Percentiles rank a stretch among this genome's conserved stretches.
These are phyloP conservation scores for Heliconius congener DNA, from an alignment of 1,140 invertebrate species.

Conservation along the genomic window DNA sequence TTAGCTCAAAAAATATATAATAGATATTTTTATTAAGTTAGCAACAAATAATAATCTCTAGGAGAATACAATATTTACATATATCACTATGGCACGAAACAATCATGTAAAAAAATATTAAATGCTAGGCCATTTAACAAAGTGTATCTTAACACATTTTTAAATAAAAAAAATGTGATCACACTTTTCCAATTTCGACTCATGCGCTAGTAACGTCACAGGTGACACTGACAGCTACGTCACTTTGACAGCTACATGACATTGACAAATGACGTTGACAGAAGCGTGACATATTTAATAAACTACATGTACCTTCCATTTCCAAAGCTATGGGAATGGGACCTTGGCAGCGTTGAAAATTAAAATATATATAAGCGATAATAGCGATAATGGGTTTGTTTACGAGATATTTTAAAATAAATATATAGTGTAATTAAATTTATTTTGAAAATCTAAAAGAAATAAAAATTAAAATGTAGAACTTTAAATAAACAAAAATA, in stretches of 20 bases:
- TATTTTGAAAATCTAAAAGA: no score
- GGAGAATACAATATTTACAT: neutral
- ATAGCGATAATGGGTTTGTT: constrained; percentile 49
- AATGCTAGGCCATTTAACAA: neutral
- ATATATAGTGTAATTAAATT: neutral
- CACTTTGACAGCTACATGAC: neutral
- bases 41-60: neutral
- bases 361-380: constrained; percentile 73
- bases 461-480: no score
- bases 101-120: neutral
- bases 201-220: constrained; percentile 30
- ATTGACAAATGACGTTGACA: constrained; percentile 5
- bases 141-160: neutral
- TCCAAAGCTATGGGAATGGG: constrained; percentile 79
- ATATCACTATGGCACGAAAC: neutral
- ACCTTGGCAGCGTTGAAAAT: constrained; percentile 76
- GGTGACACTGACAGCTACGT: neutral
- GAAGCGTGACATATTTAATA: constrained; percentile 19
- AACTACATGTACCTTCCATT: constrained; percentile 74
- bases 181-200: neutral
- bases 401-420: constrained; percentile 40
- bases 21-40: neutral
- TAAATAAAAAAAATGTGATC: neutral
- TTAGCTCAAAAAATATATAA: neutral
- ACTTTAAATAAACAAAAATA: no score